Percentiles rank a stretch among this genome's conserved stretches.
phyloP scores from a whole-genome alignment of 2,888 invertebrate genomes.

The Sarcophaga variegata region DNA sequence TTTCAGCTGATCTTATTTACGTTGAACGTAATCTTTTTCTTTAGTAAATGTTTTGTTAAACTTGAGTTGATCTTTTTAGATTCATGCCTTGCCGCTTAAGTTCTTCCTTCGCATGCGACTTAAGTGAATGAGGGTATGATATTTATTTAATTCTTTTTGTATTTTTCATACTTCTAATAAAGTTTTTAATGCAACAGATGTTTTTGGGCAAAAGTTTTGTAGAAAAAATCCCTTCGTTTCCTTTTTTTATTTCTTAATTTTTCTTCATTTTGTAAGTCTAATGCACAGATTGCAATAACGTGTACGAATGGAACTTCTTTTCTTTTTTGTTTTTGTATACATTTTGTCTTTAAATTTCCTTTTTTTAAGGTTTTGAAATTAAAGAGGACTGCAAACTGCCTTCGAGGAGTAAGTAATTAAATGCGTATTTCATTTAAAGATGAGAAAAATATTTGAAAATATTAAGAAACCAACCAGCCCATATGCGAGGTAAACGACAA shows the following conservation, averaged over 20 bases:
- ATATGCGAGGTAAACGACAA: not conserved
- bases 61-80: slow-evolving; percentile 33
- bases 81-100: not conserved
- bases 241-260: not conserved
- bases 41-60: slow-evolving; percentile 56
- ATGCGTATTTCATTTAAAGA: slow-evolving; percentile 25
- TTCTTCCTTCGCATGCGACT: not conserved
- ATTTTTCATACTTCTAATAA: slow-evolving; percentile 19
- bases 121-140: not conserved
- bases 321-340: not conserved
- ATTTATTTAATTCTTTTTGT: slow-evolving; percentile 2
- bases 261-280: slow-evolving; percentile 21
- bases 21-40: slow-evolving; percentile 28
- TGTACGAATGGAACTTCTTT: slow-evolving; percentile 20
- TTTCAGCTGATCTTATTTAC: not conserved
- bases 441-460: not conserved
- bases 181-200: slow-evolving; percentile 61
- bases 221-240: not conserved
- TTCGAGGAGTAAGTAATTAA: slow-evolving; percentile 30
- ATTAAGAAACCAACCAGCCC: not conserved
- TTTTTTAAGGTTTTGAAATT: not conserved
- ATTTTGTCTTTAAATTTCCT: not conserved
- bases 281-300: slow-evolving; percentile 59
- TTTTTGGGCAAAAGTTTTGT: slow-evolving; percentile 35
- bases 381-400: slow-evolving; percentile 8